A percentile compares a stretch with the other conserved stretches of the same genome.
phyloP scores from a whole-genome alignment of 2,113 vertebrate species.

The Rostratula benghalensis region DNA sequence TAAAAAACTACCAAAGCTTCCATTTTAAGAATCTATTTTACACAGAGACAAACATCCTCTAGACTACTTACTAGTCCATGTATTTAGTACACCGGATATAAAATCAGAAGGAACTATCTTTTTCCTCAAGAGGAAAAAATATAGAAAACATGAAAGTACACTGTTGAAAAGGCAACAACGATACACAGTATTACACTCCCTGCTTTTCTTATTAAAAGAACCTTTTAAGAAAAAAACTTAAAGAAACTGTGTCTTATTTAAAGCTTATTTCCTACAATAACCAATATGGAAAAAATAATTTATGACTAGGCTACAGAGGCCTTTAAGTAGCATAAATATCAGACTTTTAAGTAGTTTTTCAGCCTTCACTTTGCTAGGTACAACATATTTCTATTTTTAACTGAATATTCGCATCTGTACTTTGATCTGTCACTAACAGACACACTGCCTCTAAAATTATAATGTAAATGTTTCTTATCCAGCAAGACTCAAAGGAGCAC shows the following conservation, averaged over 20 bases:
- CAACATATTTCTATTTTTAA: background rate
- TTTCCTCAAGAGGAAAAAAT: background rate
- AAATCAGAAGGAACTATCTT: background rate
- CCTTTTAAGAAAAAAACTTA: background rate
- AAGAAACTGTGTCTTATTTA: background rate
- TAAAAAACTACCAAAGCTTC: background rate
- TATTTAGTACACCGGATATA: background rate
- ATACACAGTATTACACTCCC: background rate
- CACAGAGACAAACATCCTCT: background rate
- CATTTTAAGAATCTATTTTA: background rate
- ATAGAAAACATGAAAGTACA: background rate
- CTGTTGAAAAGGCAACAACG: background rate
- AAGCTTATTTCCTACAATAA: background rate
- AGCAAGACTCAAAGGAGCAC: background rate
- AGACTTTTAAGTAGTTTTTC: background rate
- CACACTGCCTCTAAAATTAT: accelerated
- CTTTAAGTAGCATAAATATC: accelerated
- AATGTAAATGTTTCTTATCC: background rate
- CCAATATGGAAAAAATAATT: background rate
- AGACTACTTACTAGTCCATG: background rate
- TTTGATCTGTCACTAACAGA: background rate
- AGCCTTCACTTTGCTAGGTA: background rate
- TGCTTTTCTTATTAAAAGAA: background rate
- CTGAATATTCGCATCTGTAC: background rate
- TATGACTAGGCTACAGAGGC: background rate